Conservation (phyloP, 1,140 invertebrate genomes). For the Drosophila rhopaloa region DNA sequence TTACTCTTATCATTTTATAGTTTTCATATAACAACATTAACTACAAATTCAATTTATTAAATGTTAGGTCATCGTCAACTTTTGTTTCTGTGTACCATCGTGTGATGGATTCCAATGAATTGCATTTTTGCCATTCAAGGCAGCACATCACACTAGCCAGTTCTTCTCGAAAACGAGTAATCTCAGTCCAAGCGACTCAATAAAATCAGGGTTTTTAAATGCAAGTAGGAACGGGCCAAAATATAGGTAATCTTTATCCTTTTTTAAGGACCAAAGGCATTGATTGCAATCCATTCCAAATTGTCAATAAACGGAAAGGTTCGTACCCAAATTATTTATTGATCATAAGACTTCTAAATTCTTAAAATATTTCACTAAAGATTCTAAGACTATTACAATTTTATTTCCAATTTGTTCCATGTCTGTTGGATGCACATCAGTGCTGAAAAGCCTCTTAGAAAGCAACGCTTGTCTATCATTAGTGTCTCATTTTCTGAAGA, state of each 20-base stretch:
- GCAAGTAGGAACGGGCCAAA: no score
- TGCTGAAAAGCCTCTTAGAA: neutral
- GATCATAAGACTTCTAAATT: no score
- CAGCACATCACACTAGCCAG: neutral
- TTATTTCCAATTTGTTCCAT: no score
- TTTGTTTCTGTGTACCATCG: neutral
- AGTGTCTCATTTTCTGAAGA: neutral
- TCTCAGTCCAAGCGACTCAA: conserved; percentile 8
- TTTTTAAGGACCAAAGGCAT: neutral
- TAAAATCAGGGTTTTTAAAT: neutral
- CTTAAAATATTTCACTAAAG: no score
- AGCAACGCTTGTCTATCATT: neutral
- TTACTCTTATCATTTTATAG: no score
- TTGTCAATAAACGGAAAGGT: no score
- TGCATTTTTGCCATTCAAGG: conserved; percentile 14
- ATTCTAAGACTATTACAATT: no score
- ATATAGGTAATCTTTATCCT: neutral
- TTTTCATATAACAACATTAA: no score
- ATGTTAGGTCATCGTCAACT: no score
- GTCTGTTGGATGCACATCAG: no score
- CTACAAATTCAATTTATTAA: no score
- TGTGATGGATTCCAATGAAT: conserved; percentile 22
- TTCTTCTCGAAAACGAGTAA: conserved; percentile 1
- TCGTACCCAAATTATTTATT: no score
- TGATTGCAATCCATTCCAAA: neutral